Conservation (phyloP, 1,140 invertebrate genomes). For the Zaprionus davidi region DNA sequence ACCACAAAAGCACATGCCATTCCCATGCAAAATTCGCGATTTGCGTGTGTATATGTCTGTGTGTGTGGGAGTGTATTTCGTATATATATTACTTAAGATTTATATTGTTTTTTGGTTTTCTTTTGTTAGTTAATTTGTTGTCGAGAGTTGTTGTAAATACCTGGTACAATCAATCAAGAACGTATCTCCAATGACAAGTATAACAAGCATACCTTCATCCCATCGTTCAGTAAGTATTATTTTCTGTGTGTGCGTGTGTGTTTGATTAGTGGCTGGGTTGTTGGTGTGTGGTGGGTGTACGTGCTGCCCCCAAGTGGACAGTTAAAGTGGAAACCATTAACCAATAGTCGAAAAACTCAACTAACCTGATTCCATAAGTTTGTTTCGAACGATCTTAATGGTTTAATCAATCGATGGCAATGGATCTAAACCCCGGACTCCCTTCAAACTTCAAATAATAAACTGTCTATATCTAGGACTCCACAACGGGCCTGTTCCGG, state of each 20-base stretch:
- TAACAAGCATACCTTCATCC: slow-evolving; percentile 35
- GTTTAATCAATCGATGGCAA: background rate
- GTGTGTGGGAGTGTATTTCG: background rate
- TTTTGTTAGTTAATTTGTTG: slow-evolving; percentile 32
- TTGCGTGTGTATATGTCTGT: slow-evolving; percentile 16
- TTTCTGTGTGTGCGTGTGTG: background rate
- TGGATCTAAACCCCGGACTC: slow-evolving; percentile 15
- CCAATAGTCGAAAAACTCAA: slow-evolving; percentile 35
- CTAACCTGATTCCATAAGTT: slow-evolving; percentile 39
- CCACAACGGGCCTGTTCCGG: background rate
- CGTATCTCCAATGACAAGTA: slow-evolving; percentile 48
- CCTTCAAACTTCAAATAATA: background rate
- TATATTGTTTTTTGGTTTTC: slow-evolving; percentile 7
- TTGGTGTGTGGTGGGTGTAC: slow-evolving; percentile 13
- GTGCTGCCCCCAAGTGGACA: background rate
- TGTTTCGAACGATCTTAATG: background rate
- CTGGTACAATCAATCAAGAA: slow-evolving; percentile 47
- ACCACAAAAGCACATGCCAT: slow-evolving; percentile 44
- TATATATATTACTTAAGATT: slow-evolving; percentile 7
- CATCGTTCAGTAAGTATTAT: slow-evolving; percentile 33
- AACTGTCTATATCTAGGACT: background rate
- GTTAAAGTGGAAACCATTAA: slow-evolving; percentile 12
- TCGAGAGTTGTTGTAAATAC: slow-evolving; percentile 45
- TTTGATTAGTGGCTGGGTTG: background rate
- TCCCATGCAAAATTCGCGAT: slow-evolving; percentile 46